A percentile compares a stretch with the other conserved stretches of the same genome.
Evolutionary conservation across 2,113 vertebrate species (phyloP).

Genomic region (Paraplagusia blochii): DNA sequence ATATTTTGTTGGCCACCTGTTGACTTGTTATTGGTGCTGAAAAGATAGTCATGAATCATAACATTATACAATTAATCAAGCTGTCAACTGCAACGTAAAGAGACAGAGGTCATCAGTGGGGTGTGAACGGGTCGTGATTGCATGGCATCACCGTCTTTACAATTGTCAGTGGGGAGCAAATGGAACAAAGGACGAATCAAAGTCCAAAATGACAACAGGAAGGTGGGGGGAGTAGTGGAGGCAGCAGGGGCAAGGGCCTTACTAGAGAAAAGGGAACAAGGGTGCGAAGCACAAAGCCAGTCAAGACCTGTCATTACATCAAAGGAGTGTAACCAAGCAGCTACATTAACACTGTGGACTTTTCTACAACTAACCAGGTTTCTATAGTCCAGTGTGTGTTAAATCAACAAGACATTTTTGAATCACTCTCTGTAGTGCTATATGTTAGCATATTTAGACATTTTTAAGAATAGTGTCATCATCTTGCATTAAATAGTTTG

Average conservation of each 20-base stretch:
- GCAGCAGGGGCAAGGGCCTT: constrained; percentile 66
- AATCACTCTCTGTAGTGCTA: constrained; percentile 70
- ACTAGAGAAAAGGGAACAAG: constrained; percentile 72
- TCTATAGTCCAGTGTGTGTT: constrained; percentile 72
- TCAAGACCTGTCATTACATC: constrained; percentile 89
- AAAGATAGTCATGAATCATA: constrained; percentile 99
- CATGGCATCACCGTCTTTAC: constrained; percentile 94
- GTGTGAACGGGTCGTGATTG: constrained; percentile 67
- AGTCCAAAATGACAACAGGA: constrained; percentile 80
- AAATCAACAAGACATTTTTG: constrained; percentile 80
- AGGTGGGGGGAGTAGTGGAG: constrained; percentile 63
- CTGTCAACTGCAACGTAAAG: constrained; percentile 82
- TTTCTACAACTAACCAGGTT: constrained; percentile 75
- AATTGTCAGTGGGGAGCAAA: constrained; percentile 85
- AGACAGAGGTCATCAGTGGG: too few species aligned
- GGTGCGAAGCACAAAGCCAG: constrained; percentile 82
- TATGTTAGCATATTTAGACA: constrained; percentile 63
- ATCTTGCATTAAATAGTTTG: too few species aligned
- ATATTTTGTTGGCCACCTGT: constrained; percentile 94
- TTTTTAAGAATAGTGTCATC: too few species aligned
- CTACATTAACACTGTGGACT: constrained; percentile 78
- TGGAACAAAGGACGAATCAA: constrained; percentile 89
- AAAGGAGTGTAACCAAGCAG: constrained; percentile 75
- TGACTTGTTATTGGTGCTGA: constrained; percentile 97
- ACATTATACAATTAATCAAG: constrained; percentile 99